Base-by-base conservation (phyloP, 2,797 vertebrate genomes). In the Melanotaenia parkinsoni region DNA sequence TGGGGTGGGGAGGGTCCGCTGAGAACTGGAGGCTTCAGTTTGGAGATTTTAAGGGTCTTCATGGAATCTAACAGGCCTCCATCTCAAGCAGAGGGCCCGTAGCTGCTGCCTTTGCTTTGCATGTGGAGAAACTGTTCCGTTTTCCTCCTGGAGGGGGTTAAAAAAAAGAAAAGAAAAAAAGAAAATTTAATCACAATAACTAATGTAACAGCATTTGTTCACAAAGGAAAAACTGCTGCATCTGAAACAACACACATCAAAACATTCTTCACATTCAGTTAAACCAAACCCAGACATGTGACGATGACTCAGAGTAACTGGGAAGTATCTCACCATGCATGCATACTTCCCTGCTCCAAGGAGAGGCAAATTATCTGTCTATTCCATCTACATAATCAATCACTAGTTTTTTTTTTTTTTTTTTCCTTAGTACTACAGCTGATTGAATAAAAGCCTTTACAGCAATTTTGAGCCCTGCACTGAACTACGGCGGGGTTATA, bases 1-100 rank as follows among this genome's bases (percentile, higher is more conserved):
- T 33, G 16, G 4, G 14, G 64, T 79, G 67, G 70, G 82, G 85
- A 62, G 89, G 87, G 83, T 96, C 95, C 95, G 90, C 90, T 87
- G 93, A 95, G 91, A 93, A 90, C 80, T 92, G 91, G 92, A 89
- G 88, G 84, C 87, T 83, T 95, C 90, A 90, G 88, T 67, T 90
- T 89, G 93, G 93, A 91, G 84, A 92, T 95, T 13, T 85, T 80
- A 77, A 82, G 82, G 92, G 86, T 94, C 95, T 95, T 93, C 84
- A 78, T 92, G 87, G 88, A 92, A 95, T 95, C 97, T 96, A 99
- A 91, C 97, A 99, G 95, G 98, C 97, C 96, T 99, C 97, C 98
- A 97, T 99, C 95, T 98, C 97, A 85, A 98, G 95, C 92, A 97
- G 96, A 92, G 97, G 96, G 93, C 96, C 97, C 82, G 96, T 94